A percentile compares a stretch with the other conserved stretches of the same genome.
These are phyloP conservation scores for Eilema sororculum DNA, from an alignment of 2,888 invertebrate species.

Conservation along the genomic window DNA sequence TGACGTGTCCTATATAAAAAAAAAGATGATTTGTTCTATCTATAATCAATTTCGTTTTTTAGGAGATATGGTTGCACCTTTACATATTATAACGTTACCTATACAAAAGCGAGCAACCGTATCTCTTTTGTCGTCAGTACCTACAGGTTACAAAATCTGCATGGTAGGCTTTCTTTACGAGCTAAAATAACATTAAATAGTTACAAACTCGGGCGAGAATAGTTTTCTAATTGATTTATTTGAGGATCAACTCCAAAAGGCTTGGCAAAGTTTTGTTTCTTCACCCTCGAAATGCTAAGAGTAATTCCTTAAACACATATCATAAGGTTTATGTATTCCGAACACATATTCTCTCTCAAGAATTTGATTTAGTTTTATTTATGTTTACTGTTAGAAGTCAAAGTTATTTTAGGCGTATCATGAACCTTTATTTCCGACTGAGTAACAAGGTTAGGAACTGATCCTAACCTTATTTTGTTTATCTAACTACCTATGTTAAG, in stretches of 20 bases:
- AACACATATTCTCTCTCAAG: slow-evolving; percentile 49
- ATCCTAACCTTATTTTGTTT: slow-evolving; percentile 55
- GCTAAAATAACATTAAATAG: slow-evolving; percentile 14
- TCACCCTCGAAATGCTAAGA: slow-evolving; percentile 20
- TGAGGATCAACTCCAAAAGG: slow-evolving; percentile 37
- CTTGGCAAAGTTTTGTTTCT: slow-evolving; percentile 33
- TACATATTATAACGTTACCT: no score
- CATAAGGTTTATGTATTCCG: slow-evolving; percentile 50
- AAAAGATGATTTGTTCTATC: no score
- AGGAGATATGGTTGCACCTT: no score
- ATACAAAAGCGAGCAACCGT: no score
- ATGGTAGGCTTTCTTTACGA: not conserved
- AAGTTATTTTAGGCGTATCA: slow-evolving; percentile 43
- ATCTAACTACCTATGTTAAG: slow-evolving; percentile 38
- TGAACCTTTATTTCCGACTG: slow-evolving; percentile 43
- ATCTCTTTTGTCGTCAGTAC: no score
- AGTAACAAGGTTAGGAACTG: slow-evolving; percentile 60
- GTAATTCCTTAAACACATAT: slow-evolving; percentile 37
- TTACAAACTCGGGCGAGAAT: slow-evolving; percentile 28
- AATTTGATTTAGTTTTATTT: slow-evolving; percentile 65
- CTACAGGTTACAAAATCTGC: not conserved
- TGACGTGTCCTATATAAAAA: no score
- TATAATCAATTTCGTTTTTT: no score
- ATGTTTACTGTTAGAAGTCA: slow-evolving; percentile 42
- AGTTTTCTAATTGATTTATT: slow-evolving; percentile 45